phyloP scores from a whole-genome alignment of 2,888 invertebrate species.

The Drosophila multiciliata region DNA sequence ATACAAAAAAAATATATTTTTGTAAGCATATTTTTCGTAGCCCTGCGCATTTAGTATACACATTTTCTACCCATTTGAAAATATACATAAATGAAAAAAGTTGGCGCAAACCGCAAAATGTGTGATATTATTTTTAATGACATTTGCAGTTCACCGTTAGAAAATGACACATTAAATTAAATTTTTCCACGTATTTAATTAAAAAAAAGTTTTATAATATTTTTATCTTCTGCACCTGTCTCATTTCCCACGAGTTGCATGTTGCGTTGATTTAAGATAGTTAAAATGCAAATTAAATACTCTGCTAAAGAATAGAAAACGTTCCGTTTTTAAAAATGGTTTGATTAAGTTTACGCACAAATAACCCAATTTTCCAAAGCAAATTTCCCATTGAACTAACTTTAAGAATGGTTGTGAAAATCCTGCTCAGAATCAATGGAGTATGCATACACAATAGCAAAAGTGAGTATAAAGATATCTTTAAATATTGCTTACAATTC shows the following conservation, averaged over 20 bases:
- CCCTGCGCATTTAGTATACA: neutral
- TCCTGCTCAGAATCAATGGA: neutral
- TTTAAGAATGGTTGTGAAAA: constrained; percentile 11
- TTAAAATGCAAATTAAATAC: constrained; percentile 22
- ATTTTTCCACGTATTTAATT: constrained; percentile 29
- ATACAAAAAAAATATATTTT: neutral
- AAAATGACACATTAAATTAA: constrained; percentile 25
- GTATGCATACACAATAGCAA: constrained; percentile 11
- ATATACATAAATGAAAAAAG: neutral
- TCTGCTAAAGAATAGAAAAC: neutral
- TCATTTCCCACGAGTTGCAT: constrained; percentile 64
- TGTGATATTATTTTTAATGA: constrained; percentile 46
- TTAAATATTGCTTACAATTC: neutral
- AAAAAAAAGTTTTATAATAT: constrained; percentile 12
- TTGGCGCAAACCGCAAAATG: constrained; percentile 23
- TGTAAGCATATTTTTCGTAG: too few relatives aligned
- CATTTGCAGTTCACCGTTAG: constrained; percentile 43
- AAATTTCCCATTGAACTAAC: constrained; percentile 6
- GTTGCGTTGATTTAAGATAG: constrained; percentile 45
- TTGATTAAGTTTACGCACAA: constrained; percentile 37
- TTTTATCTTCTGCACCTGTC: constrained; percentile 38
- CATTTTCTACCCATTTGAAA: neutral
- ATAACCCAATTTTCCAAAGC: constrained; percentile 9
- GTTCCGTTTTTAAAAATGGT: constrained; percentile 10
- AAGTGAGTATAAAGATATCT: neutral